Conservation (phyloP, 2,113 vertebrate genomes). For the Scomber colias region DNA sequence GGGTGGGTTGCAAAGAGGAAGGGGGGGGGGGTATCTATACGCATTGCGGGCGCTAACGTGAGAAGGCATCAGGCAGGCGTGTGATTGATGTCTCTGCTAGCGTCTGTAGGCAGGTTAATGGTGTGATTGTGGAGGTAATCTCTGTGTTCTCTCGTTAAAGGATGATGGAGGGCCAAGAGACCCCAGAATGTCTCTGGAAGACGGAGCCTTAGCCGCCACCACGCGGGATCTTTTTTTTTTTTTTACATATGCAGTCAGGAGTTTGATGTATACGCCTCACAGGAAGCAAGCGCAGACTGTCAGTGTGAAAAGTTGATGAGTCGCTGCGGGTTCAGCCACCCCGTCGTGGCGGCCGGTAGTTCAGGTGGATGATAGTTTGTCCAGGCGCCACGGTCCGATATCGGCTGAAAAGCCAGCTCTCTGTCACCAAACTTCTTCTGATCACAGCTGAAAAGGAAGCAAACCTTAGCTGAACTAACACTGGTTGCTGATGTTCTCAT, state of each 20-base stretch:
- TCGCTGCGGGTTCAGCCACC: conserved; percentile 47
- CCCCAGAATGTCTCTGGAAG: conserved; percentile 50
- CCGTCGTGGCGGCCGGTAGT: conserved; percentile 41
- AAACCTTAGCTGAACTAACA: conserved; percentile 25
- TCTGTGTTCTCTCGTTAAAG: conserved; percentile 82
- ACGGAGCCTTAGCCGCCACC: conserved; percentile 60
- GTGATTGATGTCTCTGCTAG: conserved; percentile 80
- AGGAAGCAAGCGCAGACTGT: conserved; percentile 30
- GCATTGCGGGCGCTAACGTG: conserved; percentile 51
- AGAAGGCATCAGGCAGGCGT: conserved; percentile 65
- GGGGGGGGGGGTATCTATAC: conserved; percentile 34
- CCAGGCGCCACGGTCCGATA: conserved; percentile 33
- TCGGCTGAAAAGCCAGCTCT: conserved; percentile 19
- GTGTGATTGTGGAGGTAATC: conserved; percentile 85
- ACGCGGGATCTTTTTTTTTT: conserved; percentile 7
- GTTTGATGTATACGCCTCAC: conserved; percentile 48
- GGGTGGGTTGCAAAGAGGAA: conserved; percentile 10
- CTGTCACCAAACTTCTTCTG: conserved; percentile 2
- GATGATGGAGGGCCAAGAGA: conserved; percentile 79
- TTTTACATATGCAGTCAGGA: conserved; percentile 51
- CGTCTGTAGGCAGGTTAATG: conserved; percentile 83
- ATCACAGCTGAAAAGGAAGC: conserved; percentile 11
- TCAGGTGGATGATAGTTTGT: conserved; percentile 53
- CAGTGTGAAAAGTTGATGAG: conserved; percentile 44
- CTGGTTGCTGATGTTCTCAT: conserved; percentile 22